Evolutionary conservation across 2,888 invertebrate genomes (phyloP), one percentile per base, ranked within the genome.

Genomic region (Eupithecia tripunctaria): DNA sequence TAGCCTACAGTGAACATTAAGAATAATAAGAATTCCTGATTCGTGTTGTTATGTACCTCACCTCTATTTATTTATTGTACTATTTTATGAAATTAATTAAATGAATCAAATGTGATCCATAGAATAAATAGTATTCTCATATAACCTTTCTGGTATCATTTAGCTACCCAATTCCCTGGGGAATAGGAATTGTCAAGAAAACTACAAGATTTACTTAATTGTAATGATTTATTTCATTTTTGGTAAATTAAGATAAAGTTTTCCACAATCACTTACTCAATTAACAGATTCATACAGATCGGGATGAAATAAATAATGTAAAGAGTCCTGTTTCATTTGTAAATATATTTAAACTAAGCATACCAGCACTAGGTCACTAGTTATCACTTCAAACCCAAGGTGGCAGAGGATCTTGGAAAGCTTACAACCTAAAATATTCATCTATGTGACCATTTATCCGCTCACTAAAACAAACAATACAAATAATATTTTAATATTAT

Each of bases 241-340:
- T 94, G 94, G 94, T 93, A 93, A 92, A 92, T 91, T 91, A 92
- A 91, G 92, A 91, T 91, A 91, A 91, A 89, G 85, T 88, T 90
- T 76, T 71, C 90, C 92, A 93, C 92, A 92, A 87, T 92, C 91
- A 93, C 93, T 92, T 92, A 93, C 88, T 91, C 89, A 84, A 84
- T 89, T 89, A 91, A 89, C 90, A 92, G 90, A 93, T 93, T 91
- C 91, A 91, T 92, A 94, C 94, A 94, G 92, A 93, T 92, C 92
- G 90, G 91, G 86, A 91, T 92, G 91, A 93, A 94, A 94, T 94
- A 94, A 94, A 94, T 94, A 93, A 90, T 88, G 91, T 91, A 91
- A 89, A n/a, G 90, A 91, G 90, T 91, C 88, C 89, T 88, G 89
- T 85, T 88, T 90, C 85, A 87, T 89, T 91, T 88, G 90, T 88